Percentiles rank a stretch among this genome's conserved stretches.
Evolutionary conservation across 1,140 invertebrate genomes (phyloP).

Genomic region (Panagrolaimus sp.): DNA sequence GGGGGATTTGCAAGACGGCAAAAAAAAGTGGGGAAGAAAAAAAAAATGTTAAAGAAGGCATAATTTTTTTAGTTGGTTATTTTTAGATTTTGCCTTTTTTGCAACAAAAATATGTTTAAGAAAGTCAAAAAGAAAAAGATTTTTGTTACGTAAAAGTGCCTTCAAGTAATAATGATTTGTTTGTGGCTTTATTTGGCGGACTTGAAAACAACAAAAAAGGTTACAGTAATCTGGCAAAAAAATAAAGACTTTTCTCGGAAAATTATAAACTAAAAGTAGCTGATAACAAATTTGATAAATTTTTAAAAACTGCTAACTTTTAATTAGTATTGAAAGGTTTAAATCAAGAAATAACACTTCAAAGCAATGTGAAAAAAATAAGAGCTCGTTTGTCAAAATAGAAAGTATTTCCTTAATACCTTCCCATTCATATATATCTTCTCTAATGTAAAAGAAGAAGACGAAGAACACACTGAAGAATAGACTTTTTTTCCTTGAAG

Average conservation of each 20-base stretch:
- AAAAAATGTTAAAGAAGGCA: not conserved
- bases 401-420: no score
- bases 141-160: not conserved
- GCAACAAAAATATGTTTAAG: not conserved
- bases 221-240: not conserved
- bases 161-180: not conserved
- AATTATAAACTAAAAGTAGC: no score
- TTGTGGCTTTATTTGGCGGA: not conserved
- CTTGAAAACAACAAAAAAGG: not conserved
- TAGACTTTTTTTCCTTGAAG: no score
- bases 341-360: no score
- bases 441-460: no score
- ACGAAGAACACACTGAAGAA: no score
- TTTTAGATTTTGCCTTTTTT: not conserved
- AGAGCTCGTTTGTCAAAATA: no score
- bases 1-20: not conserved
- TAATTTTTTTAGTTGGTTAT: constrained; percentile 1
- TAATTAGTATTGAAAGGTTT: no score
- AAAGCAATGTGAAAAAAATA: no score
- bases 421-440: no score
- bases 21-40: not conserved
- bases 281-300: not conserved
- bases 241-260: not conserved
- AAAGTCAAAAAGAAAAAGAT: constrained; percentile 3
- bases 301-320: not conserved